Percentiles rank a stretch among this genome's conserved stretches.
These are phyloP conservation scores for Ceyx cyanopectus DNA, from an alignment of 2,113 vertebrate genomes.

Conservation along the genomic window DNA sequence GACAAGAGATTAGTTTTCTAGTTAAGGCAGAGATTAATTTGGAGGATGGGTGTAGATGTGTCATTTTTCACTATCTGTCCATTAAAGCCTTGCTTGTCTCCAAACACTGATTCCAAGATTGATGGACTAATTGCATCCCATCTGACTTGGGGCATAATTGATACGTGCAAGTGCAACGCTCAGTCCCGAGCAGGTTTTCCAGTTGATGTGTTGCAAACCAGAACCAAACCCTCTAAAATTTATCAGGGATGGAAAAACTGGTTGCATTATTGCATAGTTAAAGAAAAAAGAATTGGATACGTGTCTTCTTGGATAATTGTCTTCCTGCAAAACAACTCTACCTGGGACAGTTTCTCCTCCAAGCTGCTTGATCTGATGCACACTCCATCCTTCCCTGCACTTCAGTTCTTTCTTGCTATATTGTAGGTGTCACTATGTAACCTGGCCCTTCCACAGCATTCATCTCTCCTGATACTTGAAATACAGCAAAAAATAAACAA, in stretches of 20 bases:
- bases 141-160: slow-evolving; percentile 21
- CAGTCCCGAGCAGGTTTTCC: neutral
- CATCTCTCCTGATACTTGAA: neutral
- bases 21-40: neutral
- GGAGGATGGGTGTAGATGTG: neutral
- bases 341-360: neutral
- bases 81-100: slow-evolving; percentile 26
- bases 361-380: neutral
- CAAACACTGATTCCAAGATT: neutral
- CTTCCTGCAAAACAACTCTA: slow-evolving; percentile 8
- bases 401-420: neutral
- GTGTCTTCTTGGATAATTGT: neutral
- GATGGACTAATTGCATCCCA: slow-evolving; percentile 59
- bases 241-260: slow-evolving; percentile 40
- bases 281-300: neutral
- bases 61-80: slow-evolving; percentile 6
- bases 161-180: neutral
- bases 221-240: slow-evolving; percentile 37
- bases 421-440: neutral
- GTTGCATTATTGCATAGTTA: neutral
- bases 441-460: neutral
- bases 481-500: neutral
- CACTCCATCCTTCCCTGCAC: neutral
- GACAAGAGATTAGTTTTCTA: neutral
- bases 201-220: neutral